Percentiles rank a stretch among this genome's conserved stretches.
These are phyloP conservation scores for Trinorchestia longiramus DNA, from an alignment of 1,140 invertebrate genomes.

Conservation along the genomic window DNA sequence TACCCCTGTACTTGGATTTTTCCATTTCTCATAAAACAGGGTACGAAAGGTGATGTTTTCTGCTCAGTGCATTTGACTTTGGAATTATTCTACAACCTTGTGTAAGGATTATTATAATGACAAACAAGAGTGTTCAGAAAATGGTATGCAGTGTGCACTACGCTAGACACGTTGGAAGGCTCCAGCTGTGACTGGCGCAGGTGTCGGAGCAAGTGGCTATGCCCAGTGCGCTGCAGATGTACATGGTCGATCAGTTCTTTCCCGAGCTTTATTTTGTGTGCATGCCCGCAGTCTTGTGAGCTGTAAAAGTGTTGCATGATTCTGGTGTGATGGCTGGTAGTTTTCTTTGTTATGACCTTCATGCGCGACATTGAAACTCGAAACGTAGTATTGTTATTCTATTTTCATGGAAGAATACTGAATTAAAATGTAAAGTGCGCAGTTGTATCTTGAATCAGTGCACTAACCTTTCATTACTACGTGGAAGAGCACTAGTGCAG, in stretches of 20 bases:
- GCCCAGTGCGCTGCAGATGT: not conserved
- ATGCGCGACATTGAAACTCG: not conserved
- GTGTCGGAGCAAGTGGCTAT: not conserved
- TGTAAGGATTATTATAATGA: too few relatives aligned
- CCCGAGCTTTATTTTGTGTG: not conserved
- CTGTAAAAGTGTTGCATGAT: not conserved
- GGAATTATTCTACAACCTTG: too few relatives aligned
- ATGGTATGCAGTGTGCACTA: not conserved
- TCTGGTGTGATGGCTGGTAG: not conserved
- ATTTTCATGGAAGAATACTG: not conserved
- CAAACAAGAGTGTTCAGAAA: not conserved
- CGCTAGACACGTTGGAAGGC: not conserved
- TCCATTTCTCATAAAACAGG: too few relatives aligned
- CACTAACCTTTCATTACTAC: not conserved
- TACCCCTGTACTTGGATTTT: too few relatives aligned
- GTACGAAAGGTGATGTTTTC: too few relatives aligned
- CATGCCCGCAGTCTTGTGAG: not conserved
- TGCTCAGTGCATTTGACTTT: too few relatives aligned
- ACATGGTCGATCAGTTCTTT: not conserved
- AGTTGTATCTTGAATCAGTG: not conserved
- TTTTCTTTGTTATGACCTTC: not conserved
- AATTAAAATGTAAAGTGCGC: not conserved
- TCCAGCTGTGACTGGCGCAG: not conserved
- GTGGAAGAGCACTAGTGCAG: not conserved
- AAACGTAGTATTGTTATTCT: not conserved